Conservation (phyloP, 2,797 vertebrate genomes). For the Xiphorhynchus erythropygius region DNA sequence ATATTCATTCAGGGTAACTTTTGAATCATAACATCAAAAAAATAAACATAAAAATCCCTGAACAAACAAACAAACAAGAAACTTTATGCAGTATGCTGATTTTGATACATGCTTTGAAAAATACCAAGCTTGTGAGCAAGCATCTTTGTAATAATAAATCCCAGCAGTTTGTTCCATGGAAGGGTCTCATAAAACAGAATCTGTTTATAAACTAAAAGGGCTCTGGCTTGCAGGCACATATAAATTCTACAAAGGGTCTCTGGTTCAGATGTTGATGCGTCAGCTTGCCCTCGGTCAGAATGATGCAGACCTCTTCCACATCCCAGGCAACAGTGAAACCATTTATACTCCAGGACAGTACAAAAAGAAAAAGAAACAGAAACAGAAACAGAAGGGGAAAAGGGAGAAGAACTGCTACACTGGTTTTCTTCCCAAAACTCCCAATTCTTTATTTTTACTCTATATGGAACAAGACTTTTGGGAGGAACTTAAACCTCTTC, state of each 20-base stretch:
- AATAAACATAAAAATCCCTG: background rate
- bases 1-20: background rate
- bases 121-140: background rate
- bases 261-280: background rate
- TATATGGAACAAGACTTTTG: background rate
- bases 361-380: background rate
- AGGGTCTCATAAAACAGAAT: background rate
- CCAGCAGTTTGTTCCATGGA: background rate
- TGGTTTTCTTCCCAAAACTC: background rate
- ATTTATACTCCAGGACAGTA: background rate
- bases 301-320: background rate
- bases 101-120: background rate
- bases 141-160: background rate
- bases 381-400: background rate
- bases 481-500: background rate
- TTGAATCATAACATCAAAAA: background rate
- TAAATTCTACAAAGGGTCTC: background rate
- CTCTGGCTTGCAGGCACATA: background rate
- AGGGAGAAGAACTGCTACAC: background rate
- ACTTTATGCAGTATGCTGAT: background rate
- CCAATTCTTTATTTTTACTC: background rate
- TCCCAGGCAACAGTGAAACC: background rate
- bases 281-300: background rate
- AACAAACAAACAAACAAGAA: background rate
- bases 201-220: background rate